A percentile compares a stretch with the other conserved stretches of the same genome.
phyloP scores from a whole-genome alignment of 37 sponge, comb jelly and placozoan genomes.

The Diacarnus erythraeanus region DNA sequence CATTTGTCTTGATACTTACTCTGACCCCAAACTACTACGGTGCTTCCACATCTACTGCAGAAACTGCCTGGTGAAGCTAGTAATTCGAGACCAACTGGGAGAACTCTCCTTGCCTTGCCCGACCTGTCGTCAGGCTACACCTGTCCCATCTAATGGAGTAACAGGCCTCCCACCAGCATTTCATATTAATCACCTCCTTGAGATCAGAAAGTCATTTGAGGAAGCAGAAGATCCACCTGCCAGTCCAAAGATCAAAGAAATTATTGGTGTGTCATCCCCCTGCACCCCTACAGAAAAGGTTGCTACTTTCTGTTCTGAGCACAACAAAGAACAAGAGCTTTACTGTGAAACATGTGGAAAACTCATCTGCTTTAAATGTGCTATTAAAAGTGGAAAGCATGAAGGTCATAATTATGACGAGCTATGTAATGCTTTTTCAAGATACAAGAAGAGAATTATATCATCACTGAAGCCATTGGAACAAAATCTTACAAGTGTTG shows the following conservation, averaged over 20 bases:
- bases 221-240: not conserved
- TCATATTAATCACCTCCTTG: conserved; percentile 16
- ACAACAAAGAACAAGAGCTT: too few relatives aligned
- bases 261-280: too few relatives aligned
- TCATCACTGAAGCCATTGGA: conserved; percentile 29
- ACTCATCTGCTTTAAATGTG: conserved; percentile 38
- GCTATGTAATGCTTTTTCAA: conserved; percentile 8
- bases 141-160: not conserved
- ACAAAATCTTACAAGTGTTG: too few relatives aligned
- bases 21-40: conserved; percentile 27
- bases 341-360: conserved; percentile 44
- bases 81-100: conserved; percentile 25
- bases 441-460: conserved; percentile 20
- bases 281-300: conserved; percentile 5
- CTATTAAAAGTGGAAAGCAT: too few relatives aligned
- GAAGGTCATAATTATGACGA: conserved; percentile 41
- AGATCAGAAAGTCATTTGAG: conserved; percentile 6
- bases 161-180: conserved; percentile 23
- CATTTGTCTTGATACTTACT: conserved; percentile 25
- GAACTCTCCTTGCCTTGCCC: conserved; percentile 2
- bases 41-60: conserved; percentile 42
- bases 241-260: too few relatives aligned
- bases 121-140: conserved; percentile 21
- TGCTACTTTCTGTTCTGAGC: conserved; percentile 11
- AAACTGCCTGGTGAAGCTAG: too few relatives aligned